Evolutionary conservation across 2,797 vertebrate genomes (phyloP), one percentile per base, ranked within the genome.

Genomic region (Aselliscus stoliczkanus): DNA sequence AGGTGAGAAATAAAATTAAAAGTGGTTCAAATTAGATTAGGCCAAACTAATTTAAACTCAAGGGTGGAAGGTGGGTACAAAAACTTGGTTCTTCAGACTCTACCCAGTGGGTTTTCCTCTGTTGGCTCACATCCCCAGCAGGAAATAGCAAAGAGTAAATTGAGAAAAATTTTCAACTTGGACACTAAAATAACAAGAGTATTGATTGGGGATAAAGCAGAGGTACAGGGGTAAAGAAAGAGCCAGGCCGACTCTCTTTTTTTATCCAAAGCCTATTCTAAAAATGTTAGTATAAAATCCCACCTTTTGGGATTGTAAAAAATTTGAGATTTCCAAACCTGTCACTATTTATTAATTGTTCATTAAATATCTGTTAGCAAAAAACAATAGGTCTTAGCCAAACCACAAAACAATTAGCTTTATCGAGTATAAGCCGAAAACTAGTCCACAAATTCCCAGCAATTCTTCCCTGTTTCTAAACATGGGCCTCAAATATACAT

Each of bases 291-390:
- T 60, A 82, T 29, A 65, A 77, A 92, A 81, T 87, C 29, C 12
- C 79, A 81, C 2, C 29, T 25, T 84, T 73, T 73, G 14, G 37
- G 96, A 95, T 18, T 70, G 11, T 14, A 77, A 76, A 81, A 88
- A 93, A 70, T 10, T 44, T 80, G 69, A 82, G n/a, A 88, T 80
- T 93, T 92, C 65, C n/a, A 84, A 81, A 73, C 29, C n/a, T 13
- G 9, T 56, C 58, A 69, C 70, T 93, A 82, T 50, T 88, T 91
- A 94, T 47, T 86, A 92, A 85, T 52, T 64, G 29, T 86, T 95
- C 52, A 79, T 29, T 90, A 86, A 81, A 76, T 72, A 77, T 52
- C 14, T 79, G 20, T 73, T 91, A 82, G 60, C 21, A 94, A 83
- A 86, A 75, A 52, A 47, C 7, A 92, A 64, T 27, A 56, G 4